phyloP scores from a whole-genome alignment of 2,113 vertebrate species.

The Melanocharis versteri region DNA sequence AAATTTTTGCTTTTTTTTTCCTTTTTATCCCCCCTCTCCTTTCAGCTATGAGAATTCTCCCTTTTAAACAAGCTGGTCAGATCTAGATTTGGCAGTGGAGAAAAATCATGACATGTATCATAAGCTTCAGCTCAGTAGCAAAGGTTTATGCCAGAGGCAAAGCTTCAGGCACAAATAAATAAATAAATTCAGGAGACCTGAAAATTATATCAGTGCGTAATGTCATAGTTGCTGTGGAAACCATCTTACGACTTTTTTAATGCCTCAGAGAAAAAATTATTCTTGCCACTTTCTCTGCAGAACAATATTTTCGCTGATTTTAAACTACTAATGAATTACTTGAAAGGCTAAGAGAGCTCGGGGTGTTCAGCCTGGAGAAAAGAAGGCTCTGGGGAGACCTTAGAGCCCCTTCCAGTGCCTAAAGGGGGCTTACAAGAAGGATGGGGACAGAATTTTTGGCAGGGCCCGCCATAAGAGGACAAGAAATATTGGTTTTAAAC shows the following conservation, averaged over 20 bases:
- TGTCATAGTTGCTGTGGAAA: slow-evolving; percentile 26
- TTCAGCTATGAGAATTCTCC: not conserved
- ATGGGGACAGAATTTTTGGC: not conserved
- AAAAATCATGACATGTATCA: slow-evolving; percentile 21
- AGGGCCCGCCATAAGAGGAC: not conserved
- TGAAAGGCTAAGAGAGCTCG: not conserved
- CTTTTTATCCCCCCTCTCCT: not conserved
- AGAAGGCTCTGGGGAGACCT: not conserved
- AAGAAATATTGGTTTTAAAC: not conserved
- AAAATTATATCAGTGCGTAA: not conserved
- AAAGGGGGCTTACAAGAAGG: not conserved
- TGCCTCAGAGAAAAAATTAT: not conserved
- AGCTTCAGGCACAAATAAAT: slow-evolving; percentile 50
- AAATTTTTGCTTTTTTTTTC: not conserved
- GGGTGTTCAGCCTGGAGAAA: not conserved
- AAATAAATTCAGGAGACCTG: slow-evolving; percentile 26
- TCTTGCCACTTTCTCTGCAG: not conserved
- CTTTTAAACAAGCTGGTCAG: slow-evolving; percentile 2
- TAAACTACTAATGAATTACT: not conserved
- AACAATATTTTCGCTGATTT: not conserved
- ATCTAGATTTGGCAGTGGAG: slow-evolving; percentile 7
- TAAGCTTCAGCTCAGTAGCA: slow-evolving; percentile 37
- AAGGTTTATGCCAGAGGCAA: slow-evolving; percentile 53
- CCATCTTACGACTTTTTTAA: not conserved
- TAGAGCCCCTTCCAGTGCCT: not conserved